Evolutionary conservation across 2,888 invertebrate genomes (phyloP).

Genomic region (Brenthis hecate): DNA sequence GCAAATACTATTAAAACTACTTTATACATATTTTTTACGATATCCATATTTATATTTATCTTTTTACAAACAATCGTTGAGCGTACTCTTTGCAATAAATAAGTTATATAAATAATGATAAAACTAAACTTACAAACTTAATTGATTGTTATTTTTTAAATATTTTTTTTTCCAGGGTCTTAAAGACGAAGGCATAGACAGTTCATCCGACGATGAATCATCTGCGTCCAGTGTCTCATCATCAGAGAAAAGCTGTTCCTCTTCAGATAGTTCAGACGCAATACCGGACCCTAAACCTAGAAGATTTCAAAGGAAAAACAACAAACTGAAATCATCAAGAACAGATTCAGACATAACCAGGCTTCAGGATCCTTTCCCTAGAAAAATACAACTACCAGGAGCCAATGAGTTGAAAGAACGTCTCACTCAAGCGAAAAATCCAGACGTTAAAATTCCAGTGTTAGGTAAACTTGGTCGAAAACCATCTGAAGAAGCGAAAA

Average conservation of each 20-base stretch:
- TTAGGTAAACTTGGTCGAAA: slow-evolving; percentile 67
- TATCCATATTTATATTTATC: neutral
- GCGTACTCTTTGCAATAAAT: neutral
- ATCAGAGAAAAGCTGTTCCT: slow-evolving; percentile 76
- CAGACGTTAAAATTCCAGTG: slow-evolving; percentile 62
- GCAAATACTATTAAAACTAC: no score
- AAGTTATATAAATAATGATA: neutral
- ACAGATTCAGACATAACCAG: slow-evolving; percentile 74
- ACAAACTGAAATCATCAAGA: slow-evolving; percentile 70
- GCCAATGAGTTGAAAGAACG: slow-evolving; percentile 58
- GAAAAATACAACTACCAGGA: slow-evolving; percentile 57
- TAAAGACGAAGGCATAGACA: slow-evolving; percentile 80
- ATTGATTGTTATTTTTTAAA: slow-evolving; percentile 12
- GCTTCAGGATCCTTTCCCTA: slow-evolving; percentile 56
- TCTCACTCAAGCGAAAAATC: slow-evolving; percentile 62
- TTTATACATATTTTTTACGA: neutral
- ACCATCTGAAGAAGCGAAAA: slow-evolving; percentile 62
- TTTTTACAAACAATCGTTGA: neutral
- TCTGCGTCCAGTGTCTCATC: slow-evolving; percentile 73
- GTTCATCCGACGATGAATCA: slow-evolving; percentile 78
- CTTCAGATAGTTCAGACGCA: slow-evolving; percentile 74
- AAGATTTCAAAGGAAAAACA: slow-evolving; percentile 69
- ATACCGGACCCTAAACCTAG: slow-evolving; percentile 64
- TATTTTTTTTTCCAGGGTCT: slow-evolving; percentile 62
- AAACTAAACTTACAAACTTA: no score